Evolutionary conservation across 1,140 invertebrate species (phyloP), one percentile per base, ranked within the genome.

Genomic region (Bilobella aurantiaca): DNA sequence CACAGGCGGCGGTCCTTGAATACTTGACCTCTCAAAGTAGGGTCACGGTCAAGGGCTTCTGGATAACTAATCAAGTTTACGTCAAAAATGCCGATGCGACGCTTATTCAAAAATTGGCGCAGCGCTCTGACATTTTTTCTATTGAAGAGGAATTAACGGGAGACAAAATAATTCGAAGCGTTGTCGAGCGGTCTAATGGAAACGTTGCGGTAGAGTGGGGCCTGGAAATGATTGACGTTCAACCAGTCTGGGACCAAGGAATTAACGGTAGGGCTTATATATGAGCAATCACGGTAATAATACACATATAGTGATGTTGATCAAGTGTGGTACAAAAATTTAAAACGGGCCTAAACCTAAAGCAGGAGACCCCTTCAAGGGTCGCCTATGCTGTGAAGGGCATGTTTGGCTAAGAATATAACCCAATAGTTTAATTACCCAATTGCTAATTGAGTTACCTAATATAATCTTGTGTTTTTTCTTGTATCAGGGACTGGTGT

Each of bases 21-120:
- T 53, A 18, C 23, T 23, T 53, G 12, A 18, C 49, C 8, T 18
- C 14, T 53, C 49, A 53, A 46, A 27, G 31, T 8, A 2, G 28
- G 18, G 5, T 61, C 23, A 46, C 23, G 3, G 3, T 65, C 34
- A 46, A 61, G 53, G 53, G 34, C 34, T 61, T 65, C 37, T 65
- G 64, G 64, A 58, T 58, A n/a, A 49, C 2, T 28, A 65, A 65
- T 31, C 31, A 60, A 30, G 42, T 65, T 14, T 61, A 49, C 25
- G 37, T 65, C 1, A 49, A 47, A 28, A 28, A 28, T 14, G 64
- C 58, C 1, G 34, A 28, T 58, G 12, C 12, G 28, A 2, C 28
- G 2, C 14, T 64, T 58, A n/a, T 64, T 16, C 27, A 58, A 5
- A 53, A 58, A 58, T 34, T 64, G 16, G 29, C 49, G 25, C 14